Conservation (phyloP, 1,140 invertebrate genomes). For the Diorhabda sublineata region DNA sequence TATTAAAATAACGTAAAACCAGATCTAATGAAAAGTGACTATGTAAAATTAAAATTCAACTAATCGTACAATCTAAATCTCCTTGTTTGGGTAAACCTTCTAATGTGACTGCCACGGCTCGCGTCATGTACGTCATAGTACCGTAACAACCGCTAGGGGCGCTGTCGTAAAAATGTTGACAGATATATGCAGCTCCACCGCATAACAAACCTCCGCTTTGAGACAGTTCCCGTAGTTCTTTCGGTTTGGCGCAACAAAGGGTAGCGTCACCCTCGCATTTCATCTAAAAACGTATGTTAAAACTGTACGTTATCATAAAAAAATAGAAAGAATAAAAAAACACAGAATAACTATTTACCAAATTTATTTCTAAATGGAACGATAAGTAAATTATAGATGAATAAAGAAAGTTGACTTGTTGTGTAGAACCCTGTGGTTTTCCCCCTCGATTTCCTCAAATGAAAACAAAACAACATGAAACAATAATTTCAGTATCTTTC, state of each 20-base stretch:
- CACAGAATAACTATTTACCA: too few species aligned
- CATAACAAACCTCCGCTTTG: conserved; percentile 69
- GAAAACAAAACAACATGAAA: too few species aligned
- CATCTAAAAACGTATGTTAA: conserved; percentile 55
- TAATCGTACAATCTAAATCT: conserved; percentile 76
- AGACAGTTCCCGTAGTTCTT: conserved; percentile 58
- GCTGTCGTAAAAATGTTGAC: conserved; percentile 96
- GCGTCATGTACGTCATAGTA: conserved; percentile 95
- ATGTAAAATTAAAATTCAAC: conserved; percentile 45
- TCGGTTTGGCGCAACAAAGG: conserved; percentile 80
- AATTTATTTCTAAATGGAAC: too few species aligned
- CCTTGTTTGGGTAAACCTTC: conserved; percentile 71
- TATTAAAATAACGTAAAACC: too few species aligned
- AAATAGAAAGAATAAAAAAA: too few species aligned
- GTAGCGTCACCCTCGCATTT: conserved; percentile 84
- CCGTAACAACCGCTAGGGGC: conserved; percentile 95
- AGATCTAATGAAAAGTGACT: too few species aligned
- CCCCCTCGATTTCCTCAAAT: too few species aligned
- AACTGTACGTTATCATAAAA: too few species aligned
- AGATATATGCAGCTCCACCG: conserved; percentile 89
- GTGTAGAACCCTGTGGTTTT: too few species aligned
- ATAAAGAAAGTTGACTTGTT: too few species aligned
- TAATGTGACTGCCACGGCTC: conserved; percentile 72
- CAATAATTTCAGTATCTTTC: too few species aligned
- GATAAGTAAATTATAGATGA: too few species aligned